Evolutionary conservation across 1,140 invertebrate genomes (phyloP).

Genomic region (Trichogramma pretiosum): DNA sequence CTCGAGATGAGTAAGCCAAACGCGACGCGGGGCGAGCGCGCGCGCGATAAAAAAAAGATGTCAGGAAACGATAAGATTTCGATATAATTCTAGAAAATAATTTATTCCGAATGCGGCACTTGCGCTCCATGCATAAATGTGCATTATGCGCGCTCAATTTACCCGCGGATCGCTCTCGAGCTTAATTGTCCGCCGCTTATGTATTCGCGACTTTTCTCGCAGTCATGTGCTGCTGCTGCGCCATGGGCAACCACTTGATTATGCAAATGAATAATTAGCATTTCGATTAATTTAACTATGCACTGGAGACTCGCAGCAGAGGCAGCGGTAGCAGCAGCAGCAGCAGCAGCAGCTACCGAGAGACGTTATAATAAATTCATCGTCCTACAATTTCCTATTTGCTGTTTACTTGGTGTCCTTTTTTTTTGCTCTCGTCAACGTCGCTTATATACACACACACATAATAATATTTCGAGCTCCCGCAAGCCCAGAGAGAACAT

Average conservation of each 20-base stretch:
- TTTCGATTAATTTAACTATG: slow-evolving; percentile 38
- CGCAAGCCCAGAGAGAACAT: too few species aligned
- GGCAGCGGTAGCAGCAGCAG: too few species aligned
- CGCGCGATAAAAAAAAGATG: slow-evolving; percentile 19
- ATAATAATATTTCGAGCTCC: too few species aligned
- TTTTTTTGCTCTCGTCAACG: slow-evolving; percentile 1
- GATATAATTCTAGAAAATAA: too few species aligned
- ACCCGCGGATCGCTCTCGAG: too few species aligned
- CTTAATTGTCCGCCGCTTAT: too few species aligned
- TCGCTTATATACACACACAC: too few species aligned
- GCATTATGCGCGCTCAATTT: too few species aligned
- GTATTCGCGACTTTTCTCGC: slow-evolving; percentile 15
- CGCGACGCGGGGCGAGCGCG: background rate
- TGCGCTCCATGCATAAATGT: background rate
- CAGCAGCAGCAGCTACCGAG: too few species aligned
- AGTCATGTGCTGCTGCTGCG: too few species aligned
- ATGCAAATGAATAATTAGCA: slow-evolving; percentile 42
- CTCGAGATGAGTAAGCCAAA: slow-evolving; percentile 2
- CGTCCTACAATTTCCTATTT: background rate
- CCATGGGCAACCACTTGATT: too few species aligned
- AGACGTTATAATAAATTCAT: background rate
- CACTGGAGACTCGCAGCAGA: too few species aligned
- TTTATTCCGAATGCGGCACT: background rate
- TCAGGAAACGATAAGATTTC: slow-evolving; percentile 20
- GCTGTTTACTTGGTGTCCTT: background rate